These are phyloP conservation scores for Drosophila athabasca DNA, from an alignment of 1,140 invertebrate genomes.

Conservation along the genomic window DNA sequence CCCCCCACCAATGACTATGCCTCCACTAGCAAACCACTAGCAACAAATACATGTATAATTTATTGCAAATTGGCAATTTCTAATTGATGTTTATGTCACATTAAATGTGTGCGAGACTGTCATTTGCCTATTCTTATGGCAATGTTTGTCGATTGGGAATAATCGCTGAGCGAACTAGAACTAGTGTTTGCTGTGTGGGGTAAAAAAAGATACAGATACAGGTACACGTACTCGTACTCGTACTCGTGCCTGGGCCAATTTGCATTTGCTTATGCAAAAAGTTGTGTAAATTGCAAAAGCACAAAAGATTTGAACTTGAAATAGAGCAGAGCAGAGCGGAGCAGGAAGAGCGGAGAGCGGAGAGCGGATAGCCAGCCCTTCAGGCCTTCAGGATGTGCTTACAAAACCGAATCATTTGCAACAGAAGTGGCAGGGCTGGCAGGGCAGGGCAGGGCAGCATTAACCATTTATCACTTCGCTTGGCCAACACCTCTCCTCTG, in stretches of 20 bases:
- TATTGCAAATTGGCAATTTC: slow-evolving; percentile 31
- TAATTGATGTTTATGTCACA: slow-evolving; percentile 51
- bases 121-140: slow-evolving; percentile 44
- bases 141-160: slow-evolving; percentile 29
- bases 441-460: neutral
- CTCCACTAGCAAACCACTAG: neutral
- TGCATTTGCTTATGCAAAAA: slow-evolving; percentile 68
- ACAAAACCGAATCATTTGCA: slow-evolving; percentile 20
- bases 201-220: neutral
- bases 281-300: slow-evolving; percentile 44
- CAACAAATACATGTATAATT: neutral
- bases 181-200: slow-evolving; percentile 11
- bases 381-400: neutral
- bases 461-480: slow-evolving; percentile 33
- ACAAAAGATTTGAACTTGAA: slow-evolving; percentile 51
- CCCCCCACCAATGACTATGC: neutral
- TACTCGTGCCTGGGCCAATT: slow-evolving; percentile 4
- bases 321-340: slow-evolving; percentile 4
- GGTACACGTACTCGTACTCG: neutral
- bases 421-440: neutral
- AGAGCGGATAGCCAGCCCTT: slow-evolving; percentile 6
- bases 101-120: slow-evolving; percentile 31
- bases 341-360: neutral
- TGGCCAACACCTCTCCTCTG: slow-evolving; percentile 25
- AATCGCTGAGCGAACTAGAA: slow-evolving; percentile 1